These are phyloP conservation scores for Cyanoramphus novaezelandiae DNA, from an alignment of 2,113 vertebrate genomes.

Conservation along the genomic window DNA sequence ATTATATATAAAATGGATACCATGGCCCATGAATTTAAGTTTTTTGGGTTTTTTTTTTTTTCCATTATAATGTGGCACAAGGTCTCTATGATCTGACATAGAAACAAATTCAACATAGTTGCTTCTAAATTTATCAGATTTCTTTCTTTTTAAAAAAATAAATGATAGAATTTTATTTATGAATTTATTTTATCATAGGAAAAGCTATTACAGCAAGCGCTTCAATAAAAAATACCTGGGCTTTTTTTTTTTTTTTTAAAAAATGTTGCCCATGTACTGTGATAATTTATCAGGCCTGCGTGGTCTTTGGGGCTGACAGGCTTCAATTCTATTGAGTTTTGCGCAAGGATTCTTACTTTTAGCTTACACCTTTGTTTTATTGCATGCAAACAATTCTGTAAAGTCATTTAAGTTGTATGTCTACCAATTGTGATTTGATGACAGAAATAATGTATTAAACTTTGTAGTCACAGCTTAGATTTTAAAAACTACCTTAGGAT, in stretches of 20 bases:
- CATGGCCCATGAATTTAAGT: neutral
- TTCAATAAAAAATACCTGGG: neutral
- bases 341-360: neutral
- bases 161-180: accelerated
- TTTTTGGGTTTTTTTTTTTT: neutral
- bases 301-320: neutral
- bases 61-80: neutral
- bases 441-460: neutral
- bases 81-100: neutral
- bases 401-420: neutral
- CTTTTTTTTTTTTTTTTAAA: neutral
- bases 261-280: neutral
- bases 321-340: neutral
- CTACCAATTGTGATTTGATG: neutral
- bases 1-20: neutral
- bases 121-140: neutral
- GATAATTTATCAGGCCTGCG: neutral
- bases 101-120: neutral
- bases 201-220: neutral
- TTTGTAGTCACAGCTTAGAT: neutral
- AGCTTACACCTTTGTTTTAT: neutral
- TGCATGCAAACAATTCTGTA: neutral
- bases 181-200: neutral
- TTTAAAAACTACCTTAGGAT: neutral
- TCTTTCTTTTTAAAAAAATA: neutral